Percentiles rank a stretch among this genome's conserved stretches.
Evolutionary conservation across 1,140 invertebrate species (phyloP).

Genomic region (Drosophila arawakana): DNA sequence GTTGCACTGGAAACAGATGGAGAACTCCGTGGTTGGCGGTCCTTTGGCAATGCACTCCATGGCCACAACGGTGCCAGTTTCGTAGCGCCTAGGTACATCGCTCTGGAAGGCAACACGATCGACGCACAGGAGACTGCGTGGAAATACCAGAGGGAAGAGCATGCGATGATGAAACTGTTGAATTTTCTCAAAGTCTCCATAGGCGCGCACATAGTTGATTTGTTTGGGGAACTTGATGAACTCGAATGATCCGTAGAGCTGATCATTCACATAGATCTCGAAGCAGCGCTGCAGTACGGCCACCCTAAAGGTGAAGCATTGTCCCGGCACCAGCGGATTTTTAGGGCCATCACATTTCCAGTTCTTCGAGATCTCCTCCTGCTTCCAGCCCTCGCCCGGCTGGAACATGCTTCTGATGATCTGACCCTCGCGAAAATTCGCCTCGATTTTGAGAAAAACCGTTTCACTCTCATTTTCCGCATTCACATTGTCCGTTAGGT

Average conservation of each 20-base stretch:
- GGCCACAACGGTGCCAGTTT: slow-evolving; percentile 78
- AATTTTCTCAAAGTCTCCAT: slow-evolving; percentile 82
- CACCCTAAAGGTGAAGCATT: slow-evolving; percentile 79
- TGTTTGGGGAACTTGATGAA: slow-evolving; percentile 82
- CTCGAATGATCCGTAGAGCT: slow-evolving; percentile 79
- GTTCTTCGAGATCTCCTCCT: slow-evolving; percentile 83
- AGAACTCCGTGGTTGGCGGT: slow-evolving; percentile 77
- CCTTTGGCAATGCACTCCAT: slow-evolving; percentile 83
- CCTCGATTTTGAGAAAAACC: slow-evolving; percentile 80
- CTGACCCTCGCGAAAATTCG: slow-evolving; percentile 82
- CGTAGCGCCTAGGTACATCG: slow-evolving; percentile 76
- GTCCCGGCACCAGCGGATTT: slow-evolving; percentile 76
- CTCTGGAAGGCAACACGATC: slow-evolving; percentile 80
- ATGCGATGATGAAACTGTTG: slow-evolving; percentile 83
- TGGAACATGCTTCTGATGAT: slow-evolving; percentile 84
- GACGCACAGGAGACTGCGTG: slow-evolving; percentile 67
- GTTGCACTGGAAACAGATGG: slow-evolving; percentile 83
- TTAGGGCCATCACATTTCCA: slow-evolving; percentile 82
- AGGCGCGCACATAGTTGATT: slow-evolving; percentile 77
- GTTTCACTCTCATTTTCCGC: slow-evolving; percentile 78
- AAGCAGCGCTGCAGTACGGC: slow-evolving; percentile 80
- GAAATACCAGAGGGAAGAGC: slow-evolving; percentile 80
- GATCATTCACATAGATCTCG: slow-evolving; percentile 82
- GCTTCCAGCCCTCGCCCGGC: slow-evolving; percentile 82
- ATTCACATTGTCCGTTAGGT: slow-evolving; percentile 79